Base-by-base conservation (phyloP, 2,113 vertebrate genomes). In the Rhinolophus sinicus region DNA sequence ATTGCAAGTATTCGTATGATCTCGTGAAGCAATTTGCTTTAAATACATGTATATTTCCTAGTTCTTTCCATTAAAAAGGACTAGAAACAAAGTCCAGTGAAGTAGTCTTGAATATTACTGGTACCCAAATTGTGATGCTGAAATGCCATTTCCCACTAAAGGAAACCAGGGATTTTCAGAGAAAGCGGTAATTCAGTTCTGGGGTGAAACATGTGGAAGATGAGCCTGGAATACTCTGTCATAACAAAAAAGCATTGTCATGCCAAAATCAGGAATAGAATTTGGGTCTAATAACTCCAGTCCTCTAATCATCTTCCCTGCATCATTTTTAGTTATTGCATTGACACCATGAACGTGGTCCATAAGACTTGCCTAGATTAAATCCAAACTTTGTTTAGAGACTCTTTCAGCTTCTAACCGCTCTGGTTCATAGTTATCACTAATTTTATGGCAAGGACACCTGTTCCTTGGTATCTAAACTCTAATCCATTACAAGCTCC, bases 401-500 rank as follows among this genome's bases (percentile, higher is more conserved):
- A 21, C 14, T 95, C 58, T 90, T 85, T 91, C 33, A 47, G 69
- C n/a, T 50, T 28, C 24, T 83, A 90, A 73, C 47, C 30, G 69
- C 64, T 96, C 69, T 95, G 64, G 64, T 92, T 96, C 86, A 85
- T 54, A 96, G 88, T 92, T 81, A 91, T 11, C 54, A 40, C 50
- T 73, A 69, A 95, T 96, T 97, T 97, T 95, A 93, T 94, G 89
- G 85, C 83, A 87, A 94, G 28, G 22, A 83, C 95, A 97, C 81
- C 98, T 98, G 98, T 97, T 96, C 56, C 40, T 89, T 96, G 70
- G 73, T 86, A 96, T 95, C 52, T 94, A 83, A 97, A 88, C 35
- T 50, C 44, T 96, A 96, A 97, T 97, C 93, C 93, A 87, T 62
- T 93, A 90, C 91, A 80, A 97, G 78, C 70, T 95, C 69, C 75